Evolutionary conservation across 2,113 vertebrate species (phyloP), one percentile per base, ranked within the genome.

Genomic region (Nerophis lumbriciformis): DNA sequence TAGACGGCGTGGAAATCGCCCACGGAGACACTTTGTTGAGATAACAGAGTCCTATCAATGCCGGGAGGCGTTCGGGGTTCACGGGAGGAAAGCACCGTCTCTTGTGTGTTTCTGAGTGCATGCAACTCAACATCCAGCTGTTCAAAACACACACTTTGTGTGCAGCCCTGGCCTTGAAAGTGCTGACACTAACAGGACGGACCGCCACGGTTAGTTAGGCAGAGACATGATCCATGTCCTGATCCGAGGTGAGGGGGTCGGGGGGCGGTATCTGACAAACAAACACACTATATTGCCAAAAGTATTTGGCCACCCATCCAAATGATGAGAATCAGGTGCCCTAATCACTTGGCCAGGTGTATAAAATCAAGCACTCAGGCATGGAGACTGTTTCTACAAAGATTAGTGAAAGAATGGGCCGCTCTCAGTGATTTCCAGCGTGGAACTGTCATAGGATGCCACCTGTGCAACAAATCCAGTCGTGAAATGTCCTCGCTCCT

Each of bases 191-290:
- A 71, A 73, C 58, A 16, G 73, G 73, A 77, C 35, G 67, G 69
- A 74, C 73, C 62, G 69, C 55, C 61, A 78, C 45, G 45, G 76
- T 85, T 82, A 57, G 73, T 83, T 83, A 76, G 68, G 70, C 73
- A 45, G 76, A 73, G 67, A 73, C 73, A 58, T 59, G 76, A 78
- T 80, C 76, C 73, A 75, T 78, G 67, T 76, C 82, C 63, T 73
- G 78, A 83, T 83, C 78, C 81, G 68, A 84, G 48, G 54, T 58
- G 48, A 61, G 54, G 59, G 58, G 54, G 16, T 38, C n/a, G 7
- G 53, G 52, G 61, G 61, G 62, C 52, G 69, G 61, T 51, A 61
- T 62, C 62, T 63, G 57, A 51, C 36, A 16, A 69, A 59, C 37
- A 53, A 49, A 78, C 71, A 68, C 68, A 72, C 38, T 16, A 21